A percentile compares a stretch with the other conserved stretches of the same genome.
phyloP scores from a whole-genome alignment of 2,888 invertebrate genomes.

The Pardosa pseudoannulata region DNA sequence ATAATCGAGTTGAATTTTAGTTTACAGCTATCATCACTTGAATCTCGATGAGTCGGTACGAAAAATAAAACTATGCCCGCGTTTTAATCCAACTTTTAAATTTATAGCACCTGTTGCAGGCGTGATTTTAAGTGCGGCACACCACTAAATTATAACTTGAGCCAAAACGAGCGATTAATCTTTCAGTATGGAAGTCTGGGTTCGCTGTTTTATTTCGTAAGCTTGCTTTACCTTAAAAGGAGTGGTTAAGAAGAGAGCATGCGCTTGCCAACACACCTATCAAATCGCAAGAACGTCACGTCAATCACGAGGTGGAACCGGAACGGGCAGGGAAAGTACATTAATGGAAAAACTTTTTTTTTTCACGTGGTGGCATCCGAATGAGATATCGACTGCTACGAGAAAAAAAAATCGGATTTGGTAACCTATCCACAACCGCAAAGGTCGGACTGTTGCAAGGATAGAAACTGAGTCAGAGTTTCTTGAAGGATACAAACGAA shows the following conservation, averaged over 20 bases:
- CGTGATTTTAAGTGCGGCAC: too few species aligned
- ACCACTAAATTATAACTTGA: not conserved
- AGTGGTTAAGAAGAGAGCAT: slow-evolving; percentile 44
- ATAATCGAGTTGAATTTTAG: too few species aligned
- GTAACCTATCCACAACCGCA: not conserved
- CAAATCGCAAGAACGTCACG: slow-evolving; percentile 38
- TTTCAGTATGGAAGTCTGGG: not conserved
- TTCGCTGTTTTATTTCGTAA: not conserved
- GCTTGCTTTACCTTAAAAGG: slow-evolving; percentile 61
- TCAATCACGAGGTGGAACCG: slow-evolving; percentile 59
- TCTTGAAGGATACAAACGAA: not conserved
- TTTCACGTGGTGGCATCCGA: not conserved
- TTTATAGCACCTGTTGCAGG: too few species aligned
- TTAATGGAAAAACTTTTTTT: not conserved
- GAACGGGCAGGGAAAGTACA: slow-evolving; percentile 58
- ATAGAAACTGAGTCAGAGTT: not conserved
- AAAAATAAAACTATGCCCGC: too few species aligned
- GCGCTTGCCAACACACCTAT: slow-evolving; percentile 34
- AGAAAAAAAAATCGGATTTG: not conserved
- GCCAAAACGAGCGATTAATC: not conserved
- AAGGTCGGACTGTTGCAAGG: not conserved
- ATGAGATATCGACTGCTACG: not conserved
- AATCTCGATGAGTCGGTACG: too few species aligned
- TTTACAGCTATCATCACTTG: too few species aligned
- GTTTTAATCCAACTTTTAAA: too few species aligned